Base-by-base conservation (phyloP, 1,140 invertebrate species). In the Lasaia peninsularis region DNA sequence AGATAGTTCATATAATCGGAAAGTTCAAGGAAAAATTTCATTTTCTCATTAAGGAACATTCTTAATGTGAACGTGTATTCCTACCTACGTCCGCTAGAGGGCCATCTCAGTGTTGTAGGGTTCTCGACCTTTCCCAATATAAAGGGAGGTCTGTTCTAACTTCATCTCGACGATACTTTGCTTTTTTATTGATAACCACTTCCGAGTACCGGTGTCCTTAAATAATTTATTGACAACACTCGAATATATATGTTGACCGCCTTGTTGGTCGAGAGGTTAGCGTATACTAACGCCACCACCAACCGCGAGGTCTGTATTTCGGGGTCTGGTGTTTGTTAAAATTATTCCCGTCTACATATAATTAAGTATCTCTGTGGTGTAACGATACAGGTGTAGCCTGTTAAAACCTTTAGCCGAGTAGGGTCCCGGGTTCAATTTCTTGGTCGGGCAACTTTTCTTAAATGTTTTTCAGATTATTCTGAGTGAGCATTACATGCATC, bases 41-140 rank as follows among this genome's bases (percentile, higher is more conserved):
- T 24, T 56, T 40, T 56, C 28, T 52, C 33, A 52, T 52, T 52
- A 32, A 44, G 50, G 32, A 20, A 44, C 40, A 44, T 44, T 31
- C 62, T 1, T 65, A 67, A 53, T 83, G 49, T 77, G 76, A 57
- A 71, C 80, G 65, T 33, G 59, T 44, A 73, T 57, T 56, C 54
- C 61, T 60, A 67, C 67, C 67, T 72, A 65, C 70, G 73, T 67
- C 69, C 58, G 58, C 65, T 69, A 48, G 67, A 80, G 77, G 60
- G 65, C 64, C 60, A 73, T 75, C 74, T 78, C 73, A 70, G 67
- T 65, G 40, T 37, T 77, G 75, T 80, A 85, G 79, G 70, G 73
- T 65, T 14, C 81, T 85, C 80, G 76, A 85, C 81, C 79, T 85
- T 85, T 73, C 78, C 71, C 75, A 85, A 83, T 81, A 78, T 74